Base-by-base conservation (phyloP, 2,888 invertebrate genomes). In the Rhagonycha fulva region DNA sequence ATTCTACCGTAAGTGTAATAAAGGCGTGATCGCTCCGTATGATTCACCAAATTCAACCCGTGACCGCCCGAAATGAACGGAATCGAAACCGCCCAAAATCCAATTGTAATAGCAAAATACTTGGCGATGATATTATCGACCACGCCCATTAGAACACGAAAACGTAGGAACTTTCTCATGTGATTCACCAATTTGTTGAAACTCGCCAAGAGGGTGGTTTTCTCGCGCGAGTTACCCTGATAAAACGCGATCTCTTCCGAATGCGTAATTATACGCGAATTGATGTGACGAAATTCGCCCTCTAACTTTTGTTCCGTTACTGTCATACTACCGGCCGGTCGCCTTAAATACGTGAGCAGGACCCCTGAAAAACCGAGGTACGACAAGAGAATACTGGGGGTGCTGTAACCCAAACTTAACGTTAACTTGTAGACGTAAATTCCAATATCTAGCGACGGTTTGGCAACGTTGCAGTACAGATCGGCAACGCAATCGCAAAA, bases 1-100 rank as follows among this genome's bases (percentile, higher is more conserved):
- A 98, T 98, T 61, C 99, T 92, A 0, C 99, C 99, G 89, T 96
- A 98, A 14, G 97, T 96, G 89, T 99, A 99, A 87, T 99, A 99
- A 62, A 88, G 77, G 89, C 94, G 94, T 85, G 98, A 94, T 83
- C 97, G 90, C 83, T 94, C 94, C 70, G 93, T 93, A 82, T 96
- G 94, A 24, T 92, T 89, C 70, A 91, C 90, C 0, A 89, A 89
- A 0, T 92, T 89, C 24, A 96, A 85, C 23, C 92, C 90, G 88
- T 97, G 95, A 79, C 92, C 89, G 9, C 90, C 88, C 47, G 94
- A 91, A 86, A 99, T 93, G 91, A 99, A 99, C 7, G 99, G 98
- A 76, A 97, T 89, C 66, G 98, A 97, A 9, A 99, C 98, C 0
- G 98, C 96, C 87, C 94, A 94, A 89, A 98, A 99, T 12, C 99